phyloP scores from a whole-genome alignment of 92 coral and sea anemone species.

The Bergia puertoricense region DNA sequence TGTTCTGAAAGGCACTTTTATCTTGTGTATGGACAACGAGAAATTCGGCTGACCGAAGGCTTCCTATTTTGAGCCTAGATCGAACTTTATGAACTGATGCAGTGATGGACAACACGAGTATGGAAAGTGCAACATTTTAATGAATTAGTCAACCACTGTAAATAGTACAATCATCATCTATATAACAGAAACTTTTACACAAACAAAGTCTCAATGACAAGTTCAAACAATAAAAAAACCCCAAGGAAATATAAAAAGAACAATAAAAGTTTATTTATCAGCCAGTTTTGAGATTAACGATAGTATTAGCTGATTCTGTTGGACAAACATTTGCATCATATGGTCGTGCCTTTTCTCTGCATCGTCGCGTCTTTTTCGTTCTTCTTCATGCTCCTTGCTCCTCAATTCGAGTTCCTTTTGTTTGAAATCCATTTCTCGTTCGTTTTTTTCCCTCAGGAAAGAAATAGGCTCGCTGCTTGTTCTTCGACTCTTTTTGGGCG shows the following conservation, averaged over 20 bases:
- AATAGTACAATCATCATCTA: too few relatives aligned
- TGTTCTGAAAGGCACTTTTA: too few relatives aligned
- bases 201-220: too few relatives aligned
- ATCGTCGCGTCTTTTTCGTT: background rate
- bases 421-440: background rate
- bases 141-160: too few relatives aligned
- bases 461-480: background rate
- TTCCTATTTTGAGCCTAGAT: too few relatives aligned
- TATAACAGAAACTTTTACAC: too few relatives aligned
- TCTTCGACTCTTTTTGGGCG: background rate
- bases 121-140: too few relatives aligned
- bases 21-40: too few relatives aligned
- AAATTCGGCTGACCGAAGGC: too few relatives aligned
- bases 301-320: constrained; percentile 32
- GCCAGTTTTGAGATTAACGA: constrained; percentile 20
- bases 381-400: background rate
- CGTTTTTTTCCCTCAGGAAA: background rate
- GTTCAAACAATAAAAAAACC: too few relatives aligned
- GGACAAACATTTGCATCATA: constrained; percentile 8
- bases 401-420: background rate
- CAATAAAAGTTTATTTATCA: background rate
- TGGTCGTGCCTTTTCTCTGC: background rate
- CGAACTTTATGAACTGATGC: too few relatives aligned
- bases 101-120: too few relatives aligned
- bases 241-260: background rate